phyloP scores from a whole-genome alignment of 2,797 vertebrate genomes.

The Cyclura pinguis region DNA sequence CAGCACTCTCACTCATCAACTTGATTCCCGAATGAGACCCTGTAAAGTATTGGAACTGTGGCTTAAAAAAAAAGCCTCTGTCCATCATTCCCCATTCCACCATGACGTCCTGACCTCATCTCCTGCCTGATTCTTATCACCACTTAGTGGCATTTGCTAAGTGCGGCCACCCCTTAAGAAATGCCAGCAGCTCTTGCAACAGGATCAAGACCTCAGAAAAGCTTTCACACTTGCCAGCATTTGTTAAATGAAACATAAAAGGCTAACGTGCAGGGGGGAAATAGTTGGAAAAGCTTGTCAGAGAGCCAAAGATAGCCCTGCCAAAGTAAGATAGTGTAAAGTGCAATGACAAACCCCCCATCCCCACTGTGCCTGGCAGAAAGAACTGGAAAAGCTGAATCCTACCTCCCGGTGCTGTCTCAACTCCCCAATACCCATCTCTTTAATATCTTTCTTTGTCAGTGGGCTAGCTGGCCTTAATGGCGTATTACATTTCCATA shows the following conservation, averaged over 20 bases:
- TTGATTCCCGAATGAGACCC: too few relatives aligned
- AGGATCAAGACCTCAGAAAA: not conserved
- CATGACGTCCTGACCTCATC: not conserved
- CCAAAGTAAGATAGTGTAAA: not conserved
- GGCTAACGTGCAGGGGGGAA: not conserved
- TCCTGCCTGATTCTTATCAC: not conserved
- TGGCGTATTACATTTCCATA: accelerated
- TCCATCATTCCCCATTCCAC: not conserved
- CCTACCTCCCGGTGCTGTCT: not conserved
- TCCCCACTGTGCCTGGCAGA: not conserved
- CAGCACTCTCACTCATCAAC: too few relatives aligned
- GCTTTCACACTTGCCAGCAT: not conserved
- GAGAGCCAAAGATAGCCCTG: not conserved
- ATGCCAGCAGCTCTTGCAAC: not conserved
- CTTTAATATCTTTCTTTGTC: not conserved
- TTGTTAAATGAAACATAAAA: not conserved
- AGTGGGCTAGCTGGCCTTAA: accelerated
- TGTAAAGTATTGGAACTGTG: not conserved
- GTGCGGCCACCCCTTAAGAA: not conserved
- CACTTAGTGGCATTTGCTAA: not conserved
- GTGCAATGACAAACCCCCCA: not conserved
- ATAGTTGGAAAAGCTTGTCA: not conserved
- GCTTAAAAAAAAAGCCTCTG: not conserved
- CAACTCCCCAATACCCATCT: too few relatives aligned
- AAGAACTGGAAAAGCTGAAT: not conserved